A percentile compares a stretch with the other conserved stretches of the same genome.
Conservation (phyloP, 2,113 vertebrate genomes). For the Pteruthius melanotis region DNA sequence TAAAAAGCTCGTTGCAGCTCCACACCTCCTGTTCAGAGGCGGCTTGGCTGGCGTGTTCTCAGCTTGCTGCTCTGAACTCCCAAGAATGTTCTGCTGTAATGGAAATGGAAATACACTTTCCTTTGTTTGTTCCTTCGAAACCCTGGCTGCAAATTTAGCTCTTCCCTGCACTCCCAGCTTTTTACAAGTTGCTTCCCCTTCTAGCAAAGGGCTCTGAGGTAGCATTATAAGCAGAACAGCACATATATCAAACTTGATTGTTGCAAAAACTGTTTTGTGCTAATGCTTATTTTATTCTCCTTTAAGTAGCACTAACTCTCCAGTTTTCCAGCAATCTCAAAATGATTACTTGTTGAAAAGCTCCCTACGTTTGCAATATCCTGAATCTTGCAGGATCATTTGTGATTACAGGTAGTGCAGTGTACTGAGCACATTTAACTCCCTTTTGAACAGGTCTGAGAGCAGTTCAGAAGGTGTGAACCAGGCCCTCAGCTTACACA, state of each 20-base stretch:
- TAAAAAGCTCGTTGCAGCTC: conserved; percentile 2
- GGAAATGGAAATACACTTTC: not conserved
- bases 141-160: not conserved
- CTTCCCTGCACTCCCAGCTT: not conserved
- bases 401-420: not conserved
- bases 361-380: not conserved
- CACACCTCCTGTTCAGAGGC: not conserved
- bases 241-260: conserved; percentile 1
- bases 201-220: not conserved
- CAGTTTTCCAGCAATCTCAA: conserved; percentile 3
- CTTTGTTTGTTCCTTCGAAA: conserved; percentile 37
- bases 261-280: conserved; percentile 14
- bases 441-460: not conserved
- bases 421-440: not conserved
- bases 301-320: conserved; percentile 6
- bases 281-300: conserved; percentile 40
- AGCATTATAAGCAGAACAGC: not conserved
- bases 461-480: not conserved
- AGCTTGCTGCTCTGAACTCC: not conserved
- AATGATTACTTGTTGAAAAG: not conserved
- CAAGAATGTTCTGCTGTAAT: not conserved
- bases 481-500: not conserved
- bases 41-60: not conserved
- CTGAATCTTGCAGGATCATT: not conserved
- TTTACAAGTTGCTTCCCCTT: conserved; percentile 16